Base-by-base conservation (phyloP, 1,140 invertebrate genomes). In the Drosophila sturtevanti region DNA sequence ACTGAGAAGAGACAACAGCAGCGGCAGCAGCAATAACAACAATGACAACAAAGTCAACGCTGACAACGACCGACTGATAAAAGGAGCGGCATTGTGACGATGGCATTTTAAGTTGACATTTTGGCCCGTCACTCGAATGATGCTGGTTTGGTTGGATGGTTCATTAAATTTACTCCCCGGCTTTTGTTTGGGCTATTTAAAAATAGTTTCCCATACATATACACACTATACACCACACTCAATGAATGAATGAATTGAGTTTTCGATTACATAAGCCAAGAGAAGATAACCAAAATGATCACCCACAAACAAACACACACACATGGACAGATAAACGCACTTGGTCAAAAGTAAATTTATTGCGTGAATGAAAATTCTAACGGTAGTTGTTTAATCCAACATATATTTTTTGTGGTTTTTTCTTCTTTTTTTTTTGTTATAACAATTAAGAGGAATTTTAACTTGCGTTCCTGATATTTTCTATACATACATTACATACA, bases 51-150 rank as follows among this genome's bases (percentile, higher is more conserved):
- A 38, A n/a, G 12, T n/a, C 37, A 5, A 38, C 37, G 37, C n/a
- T n/a, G 41, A 48, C 41, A 21, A 35, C 54, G 54, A 56, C 54
- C 27, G 54, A 34, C 54, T 56, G 54, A 56, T 56, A 56, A 56
- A 56, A 56, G 54, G 54, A 56, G 54, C 54, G 54, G 54, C 54
- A 56, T 56, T 56, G 54, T 56, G 54, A 56, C 54, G 54, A 27
- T 56, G 54, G 54, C 54, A 56, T 56, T 56, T 56, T 56, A 34
- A 56, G 54, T 56, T 56, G 54, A 56, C 54, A 56, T 56, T 56
- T 56, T 56, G 54, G 54, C 54, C 54, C 16, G 54, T 56, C 54
- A 56, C 54, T 56, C 41, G 16, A 48, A 48, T 21, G 18, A 48
- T 21, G 41, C 7, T 48, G 10, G 41, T 21, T 31, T 48, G 41